A percentile compares a stretch with the other conserved stretches of the same genome.
These are phyloP conservation scores for Thera obeliscata DNA, from an alignment of 2,888 invertebrate species.

Conservation along the genomic window DNA sequence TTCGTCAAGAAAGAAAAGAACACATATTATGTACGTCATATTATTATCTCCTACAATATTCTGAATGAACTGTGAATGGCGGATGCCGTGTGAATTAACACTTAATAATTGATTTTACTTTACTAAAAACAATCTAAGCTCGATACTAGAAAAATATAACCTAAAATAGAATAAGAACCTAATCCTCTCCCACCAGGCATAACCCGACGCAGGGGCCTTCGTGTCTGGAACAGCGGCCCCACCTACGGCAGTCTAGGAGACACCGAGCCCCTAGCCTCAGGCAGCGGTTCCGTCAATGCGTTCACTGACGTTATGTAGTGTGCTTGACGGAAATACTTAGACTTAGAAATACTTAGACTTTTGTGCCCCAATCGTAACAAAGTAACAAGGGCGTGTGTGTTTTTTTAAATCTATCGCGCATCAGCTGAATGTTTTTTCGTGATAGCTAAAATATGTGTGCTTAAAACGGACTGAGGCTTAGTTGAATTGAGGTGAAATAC, in stretches of 20 bases:
- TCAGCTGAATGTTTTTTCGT: neutral
- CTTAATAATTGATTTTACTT: neutral
- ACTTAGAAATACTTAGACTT: neutral
- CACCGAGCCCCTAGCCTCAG: slow-evolving; percentile 62
- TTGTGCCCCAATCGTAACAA: neutral
- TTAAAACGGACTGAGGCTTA: neutral
- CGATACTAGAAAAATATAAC: neutral
- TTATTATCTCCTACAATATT: too few relatives aligned
- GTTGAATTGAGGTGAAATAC: neutral
- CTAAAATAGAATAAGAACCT: slow-evolving; percentile 1
- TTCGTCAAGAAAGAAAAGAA: too few relatives aligned
- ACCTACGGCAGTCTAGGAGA: slow-evolving; percentile 87
- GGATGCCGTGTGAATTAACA: too few relatives aligned
- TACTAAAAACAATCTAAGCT: neutral
- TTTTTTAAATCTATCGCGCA: neutral
- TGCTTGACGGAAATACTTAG: slow-evolving; percentile 15
- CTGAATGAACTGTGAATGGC: too few relatives aligned
- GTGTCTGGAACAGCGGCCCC: slow-evolving; percentile 76
- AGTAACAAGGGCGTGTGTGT: neutral
- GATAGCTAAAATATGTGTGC: neutral
- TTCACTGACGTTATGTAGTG: slow-evolving; percentile 74
- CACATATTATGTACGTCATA: too few relatives aligned
- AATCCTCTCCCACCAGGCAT: slow-evolving; percentile 64
- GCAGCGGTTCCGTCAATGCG: slow-evolving; percentile 69
- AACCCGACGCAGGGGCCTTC: slow-evolving; percentile 80